Evolutionary conservation across 2,888 invertebrate species (phyloP).

Genomic region (Caenorhabditis becei): DNA sequence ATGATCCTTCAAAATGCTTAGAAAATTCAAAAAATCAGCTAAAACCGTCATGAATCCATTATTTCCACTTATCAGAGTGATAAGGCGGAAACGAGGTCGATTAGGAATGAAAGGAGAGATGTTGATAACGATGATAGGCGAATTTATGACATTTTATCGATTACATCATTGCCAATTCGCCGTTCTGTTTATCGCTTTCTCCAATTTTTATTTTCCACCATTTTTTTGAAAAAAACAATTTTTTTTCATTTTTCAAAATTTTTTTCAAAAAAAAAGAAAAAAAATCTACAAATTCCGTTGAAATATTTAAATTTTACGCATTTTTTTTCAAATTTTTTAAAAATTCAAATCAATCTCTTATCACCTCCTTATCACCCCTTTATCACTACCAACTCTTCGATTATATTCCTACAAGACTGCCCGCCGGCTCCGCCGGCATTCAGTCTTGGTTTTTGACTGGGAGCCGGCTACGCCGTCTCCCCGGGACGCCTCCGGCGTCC

Average conservation of each 20-base stretch:
- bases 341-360: too few species aligned
- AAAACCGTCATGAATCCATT: not conserved
- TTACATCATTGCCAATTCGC: not conserved
- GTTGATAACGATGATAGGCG: not conserved
- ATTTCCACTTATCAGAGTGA: not conserved
- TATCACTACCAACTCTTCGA: too few species aligned
- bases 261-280: not conserved
- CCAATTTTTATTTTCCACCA: not conserved
- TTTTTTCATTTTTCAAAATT: conserved; percentile 7
- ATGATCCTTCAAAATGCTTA: too few species aligned
- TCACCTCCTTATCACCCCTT: too few species aligned
- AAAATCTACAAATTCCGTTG: not conserved
- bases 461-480: too few species aligned
- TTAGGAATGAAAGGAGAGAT: not conserved
- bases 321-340: too few species aligned
- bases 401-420: too few species aligned
- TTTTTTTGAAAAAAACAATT: not conserved
- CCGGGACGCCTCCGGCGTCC: too few species aligned
- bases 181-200: not conserved
- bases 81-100: conserved; percentile 2
- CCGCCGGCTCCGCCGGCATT: too few species aligned
- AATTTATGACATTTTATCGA: not conserved
- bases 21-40: not conserved
- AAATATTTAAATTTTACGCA: not conserved
- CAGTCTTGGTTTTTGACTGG: too few species aligned